phyloP scores from a whole-genome alignment of 1,140 invertebrate genomes.

The Andrena cerasifolii region DNA sequence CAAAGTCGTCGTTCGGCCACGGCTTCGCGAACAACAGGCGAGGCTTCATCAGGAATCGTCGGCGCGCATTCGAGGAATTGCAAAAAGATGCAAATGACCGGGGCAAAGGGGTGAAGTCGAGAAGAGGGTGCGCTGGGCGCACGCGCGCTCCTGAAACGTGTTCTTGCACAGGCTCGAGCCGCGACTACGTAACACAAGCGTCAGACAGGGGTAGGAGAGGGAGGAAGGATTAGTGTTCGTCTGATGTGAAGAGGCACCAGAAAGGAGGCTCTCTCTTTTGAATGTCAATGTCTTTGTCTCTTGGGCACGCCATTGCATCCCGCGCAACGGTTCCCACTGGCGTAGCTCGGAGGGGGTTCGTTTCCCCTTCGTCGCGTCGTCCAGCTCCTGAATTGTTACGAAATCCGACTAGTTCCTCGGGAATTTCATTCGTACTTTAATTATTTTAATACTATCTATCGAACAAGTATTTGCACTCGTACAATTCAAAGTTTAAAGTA shows the following conservation, averaged over 20 bases:
- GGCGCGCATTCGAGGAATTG: constrained; percentile 37
- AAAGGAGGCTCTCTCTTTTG: constrained; percentile 72
- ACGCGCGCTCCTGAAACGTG: constrained; percentile 21
- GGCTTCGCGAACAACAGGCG: background rate
- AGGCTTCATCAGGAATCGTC: constrained; percentile 5
- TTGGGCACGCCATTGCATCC: constrained; percentile 47
- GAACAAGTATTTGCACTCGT: too few relatives aligned
- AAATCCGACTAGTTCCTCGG: background rate
- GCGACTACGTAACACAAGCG: constrained; percentile 31
- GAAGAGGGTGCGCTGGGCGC: constrained; percentile 35
- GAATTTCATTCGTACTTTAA: too few relatives aligned
- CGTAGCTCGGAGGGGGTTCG: background rate
- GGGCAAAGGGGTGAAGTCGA: constrained; percentile 36
- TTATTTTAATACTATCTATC: too few relatives aligned
- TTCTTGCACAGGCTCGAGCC: constrained; percentile 33
- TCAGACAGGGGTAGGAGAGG: constrained; percentile 32
- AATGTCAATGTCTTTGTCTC: constrained; percentile 80
- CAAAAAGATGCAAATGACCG: constrained; percentile 49
- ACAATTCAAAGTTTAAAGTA: too few relatives aligned
- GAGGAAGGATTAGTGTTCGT: constrained; percentile 67
- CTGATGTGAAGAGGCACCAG: constrained; percentile 63
- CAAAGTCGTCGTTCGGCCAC: too few relatives aligned
- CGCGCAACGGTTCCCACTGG: constrained; percentile 40
- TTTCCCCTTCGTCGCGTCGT: background rate
- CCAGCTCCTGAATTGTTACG: background rate